A percentile compares a stretch with the other conserved stretches of the same genome.
Evolutionary conservation across 2,888 invertebrate genomes (phyloP).

Genomic region (Drosophila stalkeri): DNA sequence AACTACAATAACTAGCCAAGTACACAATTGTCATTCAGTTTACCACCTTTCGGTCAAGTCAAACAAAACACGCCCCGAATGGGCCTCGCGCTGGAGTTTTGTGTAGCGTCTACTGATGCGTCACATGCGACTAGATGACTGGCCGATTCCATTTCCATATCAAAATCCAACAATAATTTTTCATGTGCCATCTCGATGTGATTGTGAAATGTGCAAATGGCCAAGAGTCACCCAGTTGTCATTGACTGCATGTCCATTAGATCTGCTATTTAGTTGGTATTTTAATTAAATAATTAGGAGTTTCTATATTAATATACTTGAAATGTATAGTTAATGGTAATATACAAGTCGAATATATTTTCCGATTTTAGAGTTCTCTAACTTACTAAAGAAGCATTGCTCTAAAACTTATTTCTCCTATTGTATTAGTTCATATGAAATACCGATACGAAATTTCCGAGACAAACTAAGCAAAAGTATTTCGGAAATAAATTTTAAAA

Average conservation of each 20-base stretch:
- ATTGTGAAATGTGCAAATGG: constrained; percentile 36
- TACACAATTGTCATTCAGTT: constrained; percentile 52
- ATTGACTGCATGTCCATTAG: constrained; percentile 1
- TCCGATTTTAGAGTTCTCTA: neutral
- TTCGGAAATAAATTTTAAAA: no score
- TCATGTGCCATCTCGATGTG: constrained; percentile 25
- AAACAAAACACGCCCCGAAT: constrained; percentile 41
- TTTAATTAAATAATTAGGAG: neutral
- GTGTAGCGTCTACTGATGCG: constrained; percentile 30
- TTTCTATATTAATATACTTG: no score
- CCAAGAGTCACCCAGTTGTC: constrained; percentile 15
- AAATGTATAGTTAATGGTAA: neutral
- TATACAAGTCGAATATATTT: neutral
- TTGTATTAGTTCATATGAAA: neutral
- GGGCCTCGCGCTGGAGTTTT: constrained; percentile 4
- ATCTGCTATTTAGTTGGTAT: neutral
- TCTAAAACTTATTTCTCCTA: neutral
- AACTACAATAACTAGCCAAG: constrained; percentile 24
- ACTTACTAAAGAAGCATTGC: neutral
- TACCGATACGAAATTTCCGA: neutral
- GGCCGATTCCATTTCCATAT: constrained; percentile 23
- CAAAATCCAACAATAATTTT: neutral
- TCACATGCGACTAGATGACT: constrained; percentile 41
- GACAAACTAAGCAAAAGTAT: neutral
- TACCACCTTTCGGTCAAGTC: constrained; percentile 59